Evolutionary conservation across 1,140 invertebrate species (phyloP).

Genomic region (Lanistes nyassanus): DNA sequence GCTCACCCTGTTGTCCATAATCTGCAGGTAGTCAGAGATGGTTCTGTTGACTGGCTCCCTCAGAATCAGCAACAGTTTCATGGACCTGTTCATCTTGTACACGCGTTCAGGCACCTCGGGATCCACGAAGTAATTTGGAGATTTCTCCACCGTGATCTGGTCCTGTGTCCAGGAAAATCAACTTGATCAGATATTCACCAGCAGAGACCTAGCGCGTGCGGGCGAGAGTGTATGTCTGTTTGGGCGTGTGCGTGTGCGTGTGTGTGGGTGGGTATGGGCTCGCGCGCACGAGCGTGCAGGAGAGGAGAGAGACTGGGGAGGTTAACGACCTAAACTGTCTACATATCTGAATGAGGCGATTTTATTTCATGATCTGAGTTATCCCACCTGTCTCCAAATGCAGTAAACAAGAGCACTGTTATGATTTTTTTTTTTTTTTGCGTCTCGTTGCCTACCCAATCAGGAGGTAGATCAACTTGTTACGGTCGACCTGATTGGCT

Average conservation of each 20-base stretch:
- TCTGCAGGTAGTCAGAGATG: conserved; percentile 90
- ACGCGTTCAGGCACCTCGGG: conserved; percentile 83
- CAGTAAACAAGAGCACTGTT: too few species aligned
- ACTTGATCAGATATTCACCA: neutral
- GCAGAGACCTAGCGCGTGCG: neutral
- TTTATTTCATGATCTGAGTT: too few species aligned
- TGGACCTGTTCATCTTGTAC: conserved; percentile 84
- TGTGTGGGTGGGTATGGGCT: neutral
- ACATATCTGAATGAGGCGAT: too few species aligned
- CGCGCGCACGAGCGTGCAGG: neutral
- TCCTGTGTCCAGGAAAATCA: conserved; percentile 9
- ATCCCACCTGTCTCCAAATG: too few species aligned
- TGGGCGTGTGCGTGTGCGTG: neutral
- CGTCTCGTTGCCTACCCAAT: too few species aligned
- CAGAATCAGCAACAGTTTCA: conserved; percentile 88
- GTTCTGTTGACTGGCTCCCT: conserved; percentile 89
- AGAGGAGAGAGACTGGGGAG: too few species aligned
- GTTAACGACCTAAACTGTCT: too few species aligned
- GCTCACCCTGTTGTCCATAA: conserved; percentile 24
- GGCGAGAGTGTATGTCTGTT: neutral
- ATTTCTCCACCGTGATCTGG: conserved; percentile 70
- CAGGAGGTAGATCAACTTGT: too few species aligned
- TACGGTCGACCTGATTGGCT: too few species aligned
- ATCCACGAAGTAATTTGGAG: conserved; percentile 69
- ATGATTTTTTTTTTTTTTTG: too few species aligned